Base-by-base conservation (phyloP, 2,888 invertebrate species). In the Cabera pusaria region DNA sequence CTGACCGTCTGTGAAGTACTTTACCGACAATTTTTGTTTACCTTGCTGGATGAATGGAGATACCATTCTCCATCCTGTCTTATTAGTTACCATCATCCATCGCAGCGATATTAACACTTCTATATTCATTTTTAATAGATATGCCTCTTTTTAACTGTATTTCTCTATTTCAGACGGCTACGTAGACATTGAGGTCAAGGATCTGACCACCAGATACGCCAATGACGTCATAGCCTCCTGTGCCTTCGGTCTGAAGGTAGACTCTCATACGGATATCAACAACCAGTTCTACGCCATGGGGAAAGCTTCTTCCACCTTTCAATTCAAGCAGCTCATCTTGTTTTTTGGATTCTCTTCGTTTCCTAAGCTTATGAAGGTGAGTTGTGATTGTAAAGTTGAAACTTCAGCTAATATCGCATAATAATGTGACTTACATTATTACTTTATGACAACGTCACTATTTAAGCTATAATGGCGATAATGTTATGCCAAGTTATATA, bases 271-370 rank as follows among this genome's bases (percentile, higher is more conserved):
- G 12, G 77, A 92, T 0, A 70, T 61, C 2, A 64, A 90, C 0
- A 92, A 92, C 49, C 72, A 88, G 24, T 92, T 93, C 60, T 92
- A 90, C 49, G 25, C 54, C 7, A 84, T 77, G 74, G 91, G 90
- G 1, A 90, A 87, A 42, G 61, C 63, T n/a, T 57, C 82, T 4
- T 85, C 90, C 1, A 51, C 47, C 3, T 63, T 71, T 21, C 51
- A 33, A 1, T 64, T 65, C 19, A 42, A 39, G 0, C 58, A 62
- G 17, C 0, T 67, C 6, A 7, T 76, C 0, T 37, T 56, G 10
- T 55, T 71, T 24, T 59, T 76, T 3, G 19, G 56, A 0, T 48
- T 56, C 2, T 9, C 34, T 0, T 55, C 62, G 8, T 51, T 56
- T 1, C 72, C 72, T 0, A 52, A 19, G 9, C 0, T 71, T 1